Evolutionary conservation across 2,797 vertebrate genomes (phyloP).

Genomic region (Periophthalmus magnuspinnatus): DNA sequence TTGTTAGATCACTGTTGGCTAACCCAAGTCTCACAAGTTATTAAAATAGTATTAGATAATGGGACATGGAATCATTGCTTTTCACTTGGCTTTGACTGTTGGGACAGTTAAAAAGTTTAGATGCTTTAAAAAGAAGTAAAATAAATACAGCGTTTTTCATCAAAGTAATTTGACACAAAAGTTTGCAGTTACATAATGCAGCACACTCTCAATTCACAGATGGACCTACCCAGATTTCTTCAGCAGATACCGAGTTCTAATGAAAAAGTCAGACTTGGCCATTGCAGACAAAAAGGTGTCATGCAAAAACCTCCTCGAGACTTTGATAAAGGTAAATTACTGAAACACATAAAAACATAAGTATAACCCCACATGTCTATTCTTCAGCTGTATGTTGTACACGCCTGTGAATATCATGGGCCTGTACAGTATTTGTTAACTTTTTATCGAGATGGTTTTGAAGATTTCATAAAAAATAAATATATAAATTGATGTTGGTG

Average conservation of each 20-base stretch:
- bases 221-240: constrained; percentile 96
- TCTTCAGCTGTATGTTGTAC: not conserved
- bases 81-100: not conserved
- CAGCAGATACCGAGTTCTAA: constrained; percentile 89
- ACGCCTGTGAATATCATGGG: not conserved
- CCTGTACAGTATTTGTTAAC: not conserved
- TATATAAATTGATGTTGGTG: not conserved
- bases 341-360: not conserved
- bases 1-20: not conserved
- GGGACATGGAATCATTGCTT: not conserved
- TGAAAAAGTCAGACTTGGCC: constrained; percentile 82
- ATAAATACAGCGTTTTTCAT: not conserved
- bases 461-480: too few relatives aligned
- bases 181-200: not conserved
- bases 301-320: constrained; percentile 85
- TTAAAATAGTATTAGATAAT: not conserved
- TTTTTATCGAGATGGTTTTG: too few relatives aligned
- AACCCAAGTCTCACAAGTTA: not conserved
- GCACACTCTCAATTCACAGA: constrained; percentile 60
- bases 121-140: not conserved
- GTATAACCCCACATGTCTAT: not conserved
- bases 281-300: constrained; percentile 83
- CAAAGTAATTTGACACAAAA: not conserved
- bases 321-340: constrained; percentile 85
- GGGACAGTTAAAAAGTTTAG: not conserved